These are phyloP conservation scores for Rhinella marina DNA, from an alignment of 2,797 vertebrate species.

Conservation along the genomic window DNA sequence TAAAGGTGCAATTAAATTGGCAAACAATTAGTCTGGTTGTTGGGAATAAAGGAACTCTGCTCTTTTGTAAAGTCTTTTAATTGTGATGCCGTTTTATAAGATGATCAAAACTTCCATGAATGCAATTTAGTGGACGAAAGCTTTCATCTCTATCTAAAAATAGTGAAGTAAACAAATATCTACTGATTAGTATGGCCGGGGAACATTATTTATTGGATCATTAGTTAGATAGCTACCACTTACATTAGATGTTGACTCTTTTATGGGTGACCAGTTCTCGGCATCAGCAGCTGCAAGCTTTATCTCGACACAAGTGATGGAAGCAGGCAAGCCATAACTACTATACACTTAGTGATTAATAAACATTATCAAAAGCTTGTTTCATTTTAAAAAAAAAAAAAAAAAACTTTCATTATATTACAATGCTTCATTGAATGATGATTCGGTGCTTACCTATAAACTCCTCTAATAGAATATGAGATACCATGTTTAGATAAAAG, in stretches of 20 bases:
- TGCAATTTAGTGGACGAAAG: neutral
- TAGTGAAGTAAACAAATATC: slow-evolving; percentile 29
- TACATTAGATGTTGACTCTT: slow-evolving; percentile 37
- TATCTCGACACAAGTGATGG: slow-evolving; percentile 39
- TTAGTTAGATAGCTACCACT: slow-evolving; percentile 33
- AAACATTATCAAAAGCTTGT: too few species aligned
- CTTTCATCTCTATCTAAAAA: slow-evolving; percentile 39
- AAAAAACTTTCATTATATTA: neutral
- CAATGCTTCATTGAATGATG: neutral
- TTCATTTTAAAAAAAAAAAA: too few species aligned
- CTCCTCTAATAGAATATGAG: neutral
- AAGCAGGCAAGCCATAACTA: slow-evolving; percentile 24
- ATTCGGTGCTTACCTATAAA: neutral
- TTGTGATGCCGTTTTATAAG: slow-evolving; percentile 9
- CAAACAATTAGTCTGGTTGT: slow-evolving; percentile 3
- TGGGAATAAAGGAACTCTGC: neutral
- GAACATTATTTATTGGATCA: slow-evolving; percentile 43
- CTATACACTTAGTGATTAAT: slow-evolving; percentile 26
- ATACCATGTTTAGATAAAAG: neutral
- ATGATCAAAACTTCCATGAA: slow-evolving; percentile 36
- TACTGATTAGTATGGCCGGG: slow-evolving; percentile 30
- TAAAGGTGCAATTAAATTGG: slow-evolving; percentile 22
- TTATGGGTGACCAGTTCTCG: slow-evolving; percentile 42
- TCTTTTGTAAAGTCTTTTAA: slow-evolving; percentile 2
- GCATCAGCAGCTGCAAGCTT: slow-evolving; percentile 4